phyloP scores from a whole-genome alignment of 2,113 vertebrate species.

The Oreotrochilus melanogaster region DNA sequence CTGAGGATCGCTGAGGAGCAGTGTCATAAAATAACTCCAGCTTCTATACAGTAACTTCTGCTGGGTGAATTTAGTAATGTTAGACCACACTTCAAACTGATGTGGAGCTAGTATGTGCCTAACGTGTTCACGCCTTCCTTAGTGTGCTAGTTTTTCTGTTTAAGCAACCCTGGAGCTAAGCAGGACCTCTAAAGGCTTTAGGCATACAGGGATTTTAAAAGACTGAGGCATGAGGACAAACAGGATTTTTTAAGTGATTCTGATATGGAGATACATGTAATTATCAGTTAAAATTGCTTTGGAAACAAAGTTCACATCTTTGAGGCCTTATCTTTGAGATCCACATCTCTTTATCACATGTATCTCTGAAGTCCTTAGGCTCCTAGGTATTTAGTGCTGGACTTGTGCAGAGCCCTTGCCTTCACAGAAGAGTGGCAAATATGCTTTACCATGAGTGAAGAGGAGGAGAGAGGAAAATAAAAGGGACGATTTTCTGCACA shows the following conservation, averaged over 20 bases:
- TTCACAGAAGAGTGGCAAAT: not conserved
- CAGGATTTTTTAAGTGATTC: not conserved
- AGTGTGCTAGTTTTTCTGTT: accelerated
- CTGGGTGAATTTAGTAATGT: accelerated
- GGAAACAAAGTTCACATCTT: not conserved
- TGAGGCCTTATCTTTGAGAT: not conserved
- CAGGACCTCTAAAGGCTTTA: not conserved
- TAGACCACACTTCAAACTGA: not conserved
- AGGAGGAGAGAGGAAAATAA: not conserved
- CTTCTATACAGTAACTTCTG: not conserved
- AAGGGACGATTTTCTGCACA: not conserved
- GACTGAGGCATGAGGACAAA: not conserved
- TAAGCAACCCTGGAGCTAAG: not conserved
- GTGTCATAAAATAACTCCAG: not conserved
- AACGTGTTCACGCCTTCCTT: not conserved
- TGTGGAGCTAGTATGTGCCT: accelerated
- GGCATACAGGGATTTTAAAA: not conserved
- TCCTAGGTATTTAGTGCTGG: not conserved
- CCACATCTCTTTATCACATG: not conserved
- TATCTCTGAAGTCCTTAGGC: not conserved
- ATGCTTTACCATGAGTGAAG: not conserved
- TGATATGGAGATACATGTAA: not conserved
- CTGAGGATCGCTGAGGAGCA: not conserved
- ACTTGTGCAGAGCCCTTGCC: not conserved
- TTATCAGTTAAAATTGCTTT: not conserved